Base-by-base conservation (phyloP, 2,888 invertebrate species). In the Polyploca ridens region DNA sequence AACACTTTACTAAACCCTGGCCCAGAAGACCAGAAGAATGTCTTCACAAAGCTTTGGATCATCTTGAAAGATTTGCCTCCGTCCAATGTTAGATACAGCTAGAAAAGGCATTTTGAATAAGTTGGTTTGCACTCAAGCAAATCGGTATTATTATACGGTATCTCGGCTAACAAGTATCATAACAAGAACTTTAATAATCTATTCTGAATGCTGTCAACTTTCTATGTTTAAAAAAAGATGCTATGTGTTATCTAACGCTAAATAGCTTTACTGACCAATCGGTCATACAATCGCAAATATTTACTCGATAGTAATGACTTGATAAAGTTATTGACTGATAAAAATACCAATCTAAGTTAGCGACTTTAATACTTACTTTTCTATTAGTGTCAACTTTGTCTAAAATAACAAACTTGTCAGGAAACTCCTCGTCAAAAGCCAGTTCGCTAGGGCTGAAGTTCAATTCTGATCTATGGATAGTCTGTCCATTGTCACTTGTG, bases 401-500 rank as follows among this genome's bases (percentile, higher is more conserved):
- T 87, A 97, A 91, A 61, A 96, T 96, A 59, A 98, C 93, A 80
- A 97, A 96, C 71, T 95, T 95, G 61, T 95, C 94, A 0, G 96
- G 95, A 70, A 96, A 95, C 63, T 95, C 95, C 64, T 97, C 97
- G 81, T 97, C 96, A 83, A 97, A 97, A 0, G 96, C 95, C 67
- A 98, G 93, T 76, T 97, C 97, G 69, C 96, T 96, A 0, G 98
- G 98, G 62, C 95, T 95, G 89, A 98, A 98, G 49, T 90, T 90
- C 64, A 98, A 89, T 68, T 95, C 89, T 3, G 95, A 91, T 69
- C 95, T 93, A 54, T 90, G 90, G 70, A 98, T 96, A n/a, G 91
- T 95, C 58, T 89, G 90, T 0, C 97, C 97, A 90, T 96, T 96
- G 87, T 98, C 95, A 58, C 90, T 94, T 0, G 98, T 98, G 64